Evolutionary conservation across 2,888 invertebrate genomes (phyloP), one percentile per base, ranked within the genome.

Genomic region (Syritta pipiens): DNA sequence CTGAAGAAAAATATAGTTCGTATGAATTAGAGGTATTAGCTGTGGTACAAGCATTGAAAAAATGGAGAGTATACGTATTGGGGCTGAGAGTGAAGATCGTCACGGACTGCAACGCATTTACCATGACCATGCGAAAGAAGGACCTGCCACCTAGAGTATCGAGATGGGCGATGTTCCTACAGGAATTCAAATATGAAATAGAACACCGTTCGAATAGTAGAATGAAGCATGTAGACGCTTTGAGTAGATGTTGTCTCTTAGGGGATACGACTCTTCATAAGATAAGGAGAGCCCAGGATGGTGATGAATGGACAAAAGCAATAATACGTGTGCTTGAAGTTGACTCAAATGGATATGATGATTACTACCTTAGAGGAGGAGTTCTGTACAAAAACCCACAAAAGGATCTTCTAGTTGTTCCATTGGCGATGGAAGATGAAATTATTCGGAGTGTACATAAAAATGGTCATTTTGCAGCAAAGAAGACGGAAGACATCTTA

Each of bases 21-120:
- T 83, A 84, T n/a, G 82, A 83, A 35, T 19, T 84, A 9, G 83
- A 84, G 37, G 67, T 74, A 2, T 32, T 83, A 1, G 83, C 83
- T 0, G 67, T 84, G 7, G 51, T 83, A 9, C 59, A 53, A 19
- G 76, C 82, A 0, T 10, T 83, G 2, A 81, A 81, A 24, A 84
- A 81, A 37, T 84, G 83, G 62, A 46, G 82, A 1, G 20, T 42
- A 6, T 84, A 83, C 82, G 81, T 81, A 0, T n/a, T 84, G 0
- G 81, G 76, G 12, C 6, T 4, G 14, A 14, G 4, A 24, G 22
- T 20, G 1, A 40, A 7, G 19, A 40, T 40, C 19, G 14, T 40
- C 4, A 26, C 26, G 26, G 26, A 7, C 26, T 26, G 26, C 6
- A 40, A 19, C 5, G 1, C 19, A 19, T 40, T 40, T 19, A 19